phyloP scores from a whole-genome alignment of 1,140 invertebrate species.

The Tetragonula clypearis region DNA sequence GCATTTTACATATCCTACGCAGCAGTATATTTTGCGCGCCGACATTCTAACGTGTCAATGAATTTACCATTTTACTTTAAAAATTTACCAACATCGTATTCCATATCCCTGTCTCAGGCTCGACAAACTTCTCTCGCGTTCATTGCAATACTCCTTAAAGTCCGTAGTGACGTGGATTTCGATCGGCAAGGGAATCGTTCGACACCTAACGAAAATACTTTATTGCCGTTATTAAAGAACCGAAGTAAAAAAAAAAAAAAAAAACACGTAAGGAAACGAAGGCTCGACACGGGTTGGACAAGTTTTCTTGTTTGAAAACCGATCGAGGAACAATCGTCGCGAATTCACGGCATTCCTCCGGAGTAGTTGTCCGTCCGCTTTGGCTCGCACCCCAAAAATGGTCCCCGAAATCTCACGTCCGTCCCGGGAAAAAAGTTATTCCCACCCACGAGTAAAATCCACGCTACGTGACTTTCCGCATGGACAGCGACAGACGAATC shows the following conservation, averaged over 20 bases:
- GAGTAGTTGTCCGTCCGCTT: conserved; percentile 52
- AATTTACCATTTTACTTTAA: too few species aligned
- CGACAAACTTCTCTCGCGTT: too few species aligned
- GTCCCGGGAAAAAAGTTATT: conserved; percentile 64
- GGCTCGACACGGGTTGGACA: background rate
- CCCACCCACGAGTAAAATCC: conserved; percentile 67
- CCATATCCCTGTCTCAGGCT: too few species aligned
- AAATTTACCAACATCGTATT: too few species aligned
- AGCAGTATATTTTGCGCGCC: too few species aligned
- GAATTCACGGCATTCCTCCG: conserved; percentile 50
- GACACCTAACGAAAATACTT: background rate
- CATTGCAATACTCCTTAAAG: background rate
- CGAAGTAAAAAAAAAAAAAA: background rate
- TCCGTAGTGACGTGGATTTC: background rate
- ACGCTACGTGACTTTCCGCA: conserved; percentile 69
- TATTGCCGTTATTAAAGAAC: background rate
- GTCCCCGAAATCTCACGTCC: conserved; percentile 63
- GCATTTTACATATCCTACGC: too few species aligned
- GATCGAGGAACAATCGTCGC: conserved; percentile 48
- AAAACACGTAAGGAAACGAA: too few species aligned
- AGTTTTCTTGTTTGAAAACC: conserved; percentile 49
- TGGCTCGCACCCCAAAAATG: conserved; percentile 53
- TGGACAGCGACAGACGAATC: conserved; percentile 63
- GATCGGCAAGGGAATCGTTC: too few species aligned
- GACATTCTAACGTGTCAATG: too few species aligned